These are phyloP conservation scores for Ataeniobius toweri DNA, from an alignment of 2,797 vertebrate genomes.

Conservation along the genomic window DNA sequence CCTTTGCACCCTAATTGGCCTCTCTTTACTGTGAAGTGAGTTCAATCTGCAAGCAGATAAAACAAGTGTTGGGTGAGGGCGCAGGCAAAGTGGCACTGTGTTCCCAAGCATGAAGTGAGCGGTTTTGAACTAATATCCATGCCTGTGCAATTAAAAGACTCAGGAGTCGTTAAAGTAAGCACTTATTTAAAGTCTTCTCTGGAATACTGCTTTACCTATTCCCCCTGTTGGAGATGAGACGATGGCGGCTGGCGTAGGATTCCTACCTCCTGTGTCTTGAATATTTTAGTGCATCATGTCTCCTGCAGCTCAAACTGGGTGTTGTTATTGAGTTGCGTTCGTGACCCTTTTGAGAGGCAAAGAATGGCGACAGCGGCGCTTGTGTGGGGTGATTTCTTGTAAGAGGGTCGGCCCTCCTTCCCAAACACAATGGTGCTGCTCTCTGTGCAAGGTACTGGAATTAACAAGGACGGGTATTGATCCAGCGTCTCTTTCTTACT, in stretches of 20 bases:
- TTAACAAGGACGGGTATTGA: conserved; percentile 70
- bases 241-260: conserved; percentile 34
- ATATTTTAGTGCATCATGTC: neutral
- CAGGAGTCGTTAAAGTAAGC: conserved; percentile 55
- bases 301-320: conserved; percentile 11
- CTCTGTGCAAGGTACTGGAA: conserved; percentile 64
- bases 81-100: conserved; percentile 62
- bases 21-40: conserved; percentile 74
- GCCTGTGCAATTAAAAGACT: conserved; percentile 69
- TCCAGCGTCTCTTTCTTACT: conserved; percentile 56
- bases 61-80: conserved; percentile 68
- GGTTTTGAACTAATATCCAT: conserved; percentile 73
- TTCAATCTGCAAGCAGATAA: conserved; percentile 73
- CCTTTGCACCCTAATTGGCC: conserved; percentile 80
- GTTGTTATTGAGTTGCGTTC: conserved; percentile 8
- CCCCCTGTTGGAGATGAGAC: conserved; percentile 40
- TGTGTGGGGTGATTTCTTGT: conserved; percentile 47
- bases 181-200: conserved; percentile 22
- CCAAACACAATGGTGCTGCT: conserved; percentile 58
- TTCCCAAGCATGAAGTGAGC: conserved; percentile 77
- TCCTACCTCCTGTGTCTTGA: conserved; percentile 13
- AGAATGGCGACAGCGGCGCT: conserved; percentile 33
- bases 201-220: conserved; percentile 53
- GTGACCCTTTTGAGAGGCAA: conserved; percentile 18
- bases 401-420: conserved; percentile 30